Conservation (phyloP, 2,888 invertebrate species). For the Amphipoea oculea region DNA sequence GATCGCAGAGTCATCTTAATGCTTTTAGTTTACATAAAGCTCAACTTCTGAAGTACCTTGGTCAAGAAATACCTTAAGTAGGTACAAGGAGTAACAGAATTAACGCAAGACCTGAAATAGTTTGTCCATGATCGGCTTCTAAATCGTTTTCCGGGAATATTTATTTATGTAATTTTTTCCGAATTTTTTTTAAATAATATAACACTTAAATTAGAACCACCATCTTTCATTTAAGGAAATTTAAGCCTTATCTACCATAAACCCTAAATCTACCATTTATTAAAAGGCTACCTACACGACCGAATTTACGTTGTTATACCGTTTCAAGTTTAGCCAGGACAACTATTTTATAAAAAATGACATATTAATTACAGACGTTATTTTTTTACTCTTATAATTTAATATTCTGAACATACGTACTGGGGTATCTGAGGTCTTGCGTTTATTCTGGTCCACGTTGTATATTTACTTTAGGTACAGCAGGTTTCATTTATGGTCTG, state of each 20-base stretch:
- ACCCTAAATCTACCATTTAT: neutral
- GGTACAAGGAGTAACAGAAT: neutral
- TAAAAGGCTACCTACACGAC: neutral
- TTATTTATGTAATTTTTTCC: neutral
- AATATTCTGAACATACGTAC: neutral
- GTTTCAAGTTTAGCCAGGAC: neutral
- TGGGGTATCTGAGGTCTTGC: neutral
- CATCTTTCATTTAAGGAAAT: neutral
- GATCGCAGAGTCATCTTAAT: neutral
- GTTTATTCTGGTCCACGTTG: neutral
- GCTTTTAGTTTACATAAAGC: too few relatives aligned
- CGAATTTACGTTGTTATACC: neutral
- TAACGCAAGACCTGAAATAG: neutral
- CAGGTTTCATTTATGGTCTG: neutral
- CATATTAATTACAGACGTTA: neutral
- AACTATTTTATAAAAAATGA: neutral
- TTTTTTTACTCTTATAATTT: neutral
- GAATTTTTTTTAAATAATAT: too few relatives aligned
- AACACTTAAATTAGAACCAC: neutral
- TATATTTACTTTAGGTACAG: neutral
- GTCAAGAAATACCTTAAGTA: too few relatives aligned
- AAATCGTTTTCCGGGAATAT: neutral
- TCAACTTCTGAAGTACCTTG: too few relatives aligned
- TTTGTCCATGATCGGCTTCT: neutral
- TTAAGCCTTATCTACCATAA: neutral